These are phyloP conservation scores for Tipula helvola DNA, from an alignment of 2,888 invertebrate genomes.

Conservation along the genomic window DNA sequence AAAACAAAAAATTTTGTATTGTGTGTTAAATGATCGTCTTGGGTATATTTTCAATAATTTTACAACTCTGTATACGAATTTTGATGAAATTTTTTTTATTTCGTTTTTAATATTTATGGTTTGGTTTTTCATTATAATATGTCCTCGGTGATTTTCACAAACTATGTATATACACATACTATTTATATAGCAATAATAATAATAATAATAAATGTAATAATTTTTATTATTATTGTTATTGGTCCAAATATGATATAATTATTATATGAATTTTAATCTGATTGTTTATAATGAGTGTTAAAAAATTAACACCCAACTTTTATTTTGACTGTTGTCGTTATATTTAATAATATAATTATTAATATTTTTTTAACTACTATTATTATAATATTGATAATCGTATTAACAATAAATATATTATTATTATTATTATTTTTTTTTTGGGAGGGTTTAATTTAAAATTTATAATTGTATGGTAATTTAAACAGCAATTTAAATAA, in stretches of 20 bases:
- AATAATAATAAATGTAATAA: background rate
- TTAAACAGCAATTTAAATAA: background rate
- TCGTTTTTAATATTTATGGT: background rate
- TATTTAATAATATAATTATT: background rate
- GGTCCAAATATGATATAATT: background rate
- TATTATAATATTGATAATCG: background rate
- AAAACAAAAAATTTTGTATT: background rate
- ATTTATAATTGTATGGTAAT: background rate
- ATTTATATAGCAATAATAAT: background rate
- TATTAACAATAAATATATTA: background rate
- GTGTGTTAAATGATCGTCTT: background rate
- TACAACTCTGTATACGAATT: background rate
- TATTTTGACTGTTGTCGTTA: background rate
- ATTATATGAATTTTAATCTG: background rate
- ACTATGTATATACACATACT: background rate
- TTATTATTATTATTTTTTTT: background rate
- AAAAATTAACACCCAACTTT: background rate
- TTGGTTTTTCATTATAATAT: background rate
- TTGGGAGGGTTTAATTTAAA: background rate
- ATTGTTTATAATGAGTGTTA: background rate
- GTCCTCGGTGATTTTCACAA: background rate
- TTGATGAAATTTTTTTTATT: background rate
- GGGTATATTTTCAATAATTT: background rate
- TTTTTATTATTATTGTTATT: background rate
- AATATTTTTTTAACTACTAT: background rate